Evolutionary conservation across 2,797 vertebrate species (phyloP), one percentile per base, ranked within the genome.

Genomic region (Stomatorhinus walkeri): DNA sequence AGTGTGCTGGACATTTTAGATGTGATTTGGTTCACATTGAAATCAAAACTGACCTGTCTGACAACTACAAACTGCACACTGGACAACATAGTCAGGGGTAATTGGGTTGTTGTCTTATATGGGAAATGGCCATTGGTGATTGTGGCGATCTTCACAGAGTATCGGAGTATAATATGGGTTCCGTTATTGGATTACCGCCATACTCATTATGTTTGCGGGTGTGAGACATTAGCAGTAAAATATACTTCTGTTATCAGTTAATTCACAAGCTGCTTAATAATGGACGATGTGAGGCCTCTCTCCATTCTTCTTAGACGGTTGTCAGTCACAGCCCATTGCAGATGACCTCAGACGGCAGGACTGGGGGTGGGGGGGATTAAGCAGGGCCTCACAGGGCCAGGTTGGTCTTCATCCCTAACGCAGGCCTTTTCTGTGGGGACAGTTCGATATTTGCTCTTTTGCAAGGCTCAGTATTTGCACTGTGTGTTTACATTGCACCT

Each of bases 1-100:
- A 81, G 76, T 8, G 1, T 81, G 40, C 40, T 81, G 40, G 19
- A 46, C 19, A 81, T 81, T 81, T 81, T 81, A 79, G 32, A 43
- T 81, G 76, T 81, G 76, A 81, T 22, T 43, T 81, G 12, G 76
- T 22, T 81, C 8, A 81, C 36, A 46, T 6, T 43, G 40, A 81
- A 46, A 85, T 52, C 83, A 85, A 52, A 28, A 49, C 83, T 85
- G 48, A 51, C 49, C 83, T 49, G 28, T 52, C 83, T 85, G 83
- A 49, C 83, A 85, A 32, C 14, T 28, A 51, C n/a, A 49, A 85
- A 52, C 48, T 84, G 22, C 46, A 22, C 14, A 49, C 83, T 32
- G 46, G 48, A 85, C 10, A 52, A 14, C 76, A 49, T 52, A 51
- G n/a, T 51, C 22, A 16, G 83, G 10, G 24, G 6, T 85, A 28